These are phyloP conservation scores for Drosophila yakuba DNA, from an alignment of 1,140 invertebrate species.

Conservation along the genomic window DNA sequence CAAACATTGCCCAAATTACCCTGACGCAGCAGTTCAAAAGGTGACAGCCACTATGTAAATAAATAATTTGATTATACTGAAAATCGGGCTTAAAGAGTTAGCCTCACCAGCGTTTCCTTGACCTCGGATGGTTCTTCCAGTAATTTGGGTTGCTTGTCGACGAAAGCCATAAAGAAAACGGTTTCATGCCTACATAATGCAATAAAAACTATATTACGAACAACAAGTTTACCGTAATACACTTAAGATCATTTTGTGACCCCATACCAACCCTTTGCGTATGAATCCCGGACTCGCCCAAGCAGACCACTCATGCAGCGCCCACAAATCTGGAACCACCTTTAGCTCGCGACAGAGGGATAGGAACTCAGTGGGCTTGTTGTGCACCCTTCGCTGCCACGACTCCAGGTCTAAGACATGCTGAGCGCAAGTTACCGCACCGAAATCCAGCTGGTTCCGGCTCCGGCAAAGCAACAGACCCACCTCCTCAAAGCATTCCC, in stretches of 20 bases:
- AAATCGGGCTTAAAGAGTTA: not conserved
- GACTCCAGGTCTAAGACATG: slow-evolving; percentile 44
- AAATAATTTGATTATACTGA: slow-evolving; percentile 15
- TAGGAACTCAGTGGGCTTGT: slow-evolving; percentile 90
- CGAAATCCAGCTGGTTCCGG: slow-evolving; percentile 24
- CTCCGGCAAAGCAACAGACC: slow-evolving; percentile 91
- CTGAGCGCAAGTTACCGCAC: slow-evolving; percentile 10
- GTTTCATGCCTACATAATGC: slow-evolving; percentile 87
- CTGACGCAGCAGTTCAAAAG: slow-evolving; percentile 72
- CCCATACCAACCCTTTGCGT: slow-evolving; percentile 69
- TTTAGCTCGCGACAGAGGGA: slow-evolving; percentile 89
- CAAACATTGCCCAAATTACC: slow-evolving; percentile 66
- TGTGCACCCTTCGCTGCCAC: slow-evolving; percentile 86
- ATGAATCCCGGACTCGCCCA: slow-evolving; percentile 91
- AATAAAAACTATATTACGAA: too few species aligned
- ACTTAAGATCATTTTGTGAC: not conserved
- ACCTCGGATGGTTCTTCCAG: slow-evolving; percentile 89
- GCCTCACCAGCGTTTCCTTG: slow-evolving; percentile 87
- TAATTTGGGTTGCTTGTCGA: slow-evolving; percentile 86
- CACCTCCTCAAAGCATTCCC: slow-evolving; percentile 97
- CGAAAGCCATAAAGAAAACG: slow-evolving; percentile 90
- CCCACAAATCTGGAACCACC: slow-evolving; percentile 93
- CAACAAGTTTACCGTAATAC: not conserved
- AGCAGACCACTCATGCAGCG: slow-evolving; percentile 93
- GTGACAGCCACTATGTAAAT: slow-evolving; percentile 85